Evolutionary conservation across 2,888 invertebrate genomes (phyloP).

Genomic region (Ectemnius cavifrons): DNA sequence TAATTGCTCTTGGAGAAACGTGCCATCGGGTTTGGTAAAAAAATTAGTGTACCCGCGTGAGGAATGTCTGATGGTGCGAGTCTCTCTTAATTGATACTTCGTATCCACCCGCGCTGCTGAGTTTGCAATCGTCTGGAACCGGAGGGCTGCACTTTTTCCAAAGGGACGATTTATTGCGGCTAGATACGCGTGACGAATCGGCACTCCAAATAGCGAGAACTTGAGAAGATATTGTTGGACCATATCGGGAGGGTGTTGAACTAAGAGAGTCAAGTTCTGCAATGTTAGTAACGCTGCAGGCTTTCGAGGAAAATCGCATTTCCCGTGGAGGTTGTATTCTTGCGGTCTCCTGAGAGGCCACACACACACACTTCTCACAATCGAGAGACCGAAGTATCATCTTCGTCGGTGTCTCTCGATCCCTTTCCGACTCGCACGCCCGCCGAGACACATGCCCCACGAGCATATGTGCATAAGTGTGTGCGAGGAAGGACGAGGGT

Average conservation of each 20-base stretch:
- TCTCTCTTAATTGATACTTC: constrained; percentile 70
- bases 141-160: background rate
- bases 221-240: background rate
- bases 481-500: constrained; percentile 58
- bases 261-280: background rate
- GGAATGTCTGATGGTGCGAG: constrained; percentile 33
- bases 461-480: constrained; percentile 41
- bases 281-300: constrained; percentile 1
- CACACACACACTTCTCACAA: constrained; percentile 35
- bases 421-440: constrained; percentile 28
- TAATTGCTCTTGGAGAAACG: constrained; percentile 52
- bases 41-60: constrained; percentile 29
- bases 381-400: constrained; percentile 23
- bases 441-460: constrained; percentile 23
- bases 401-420: background rate
- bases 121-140: constrained; percentile 19
- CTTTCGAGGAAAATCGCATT: constrained; percentile 22
- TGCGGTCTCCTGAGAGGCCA: constrained; percentile 29
- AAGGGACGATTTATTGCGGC: background rate
- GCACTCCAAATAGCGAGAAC: background rate
- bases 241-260: background rate
- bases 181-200: constrained; percentile 1
- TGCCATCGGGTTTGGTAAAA: constrained; percentile 42
- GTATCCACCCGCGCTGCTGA: constrained; percentile 60
- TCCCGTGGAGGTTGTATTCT: constrained; percentile 19